Evolutionary conservation across 2,888 invertebrate species (phyloP), one percentile per base, ranked within the genome.

Genomic region (Hyposoter dolosus): DNA sequence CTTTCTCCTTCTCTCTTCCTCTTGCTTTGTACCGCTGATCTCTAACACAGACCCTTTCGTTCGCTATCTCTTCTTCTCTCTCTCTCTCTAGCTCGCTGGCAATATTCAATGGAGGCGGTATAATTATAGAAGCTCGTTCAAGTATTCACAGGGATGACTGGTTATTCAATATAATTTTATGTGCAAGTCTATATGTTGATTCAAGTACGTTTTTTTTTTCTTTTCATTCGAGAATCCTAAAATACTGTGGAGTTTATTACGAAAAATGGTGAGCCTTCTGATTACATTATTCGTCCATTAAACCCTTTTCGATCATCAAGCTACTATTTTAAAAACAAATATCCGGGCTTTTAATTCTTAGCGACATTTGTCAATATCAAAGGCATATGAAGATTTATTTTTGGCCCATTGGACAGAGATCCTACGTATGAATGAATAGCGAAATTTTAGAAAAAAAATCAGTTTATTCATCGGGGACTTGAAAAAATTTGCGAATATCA

Each of bases 61-160:
- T 47, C 17, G 75, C 40, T 40, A 10, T 40, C 40, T 53, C 53
- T 50, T 5, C 77, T 66, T 19, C 45, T 63, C 71, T 43, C 76
- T 74, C 56, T 68, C 45, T 63, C 47, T 17, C 56, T 85, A 40
- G 76, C 83, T 79, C 47, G 76, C 78, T 65, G 81, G 84, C 79
- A 82, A 82, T 83, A 87, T 85, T 88, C 88, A 88, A 87, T 89
- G 84, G 72, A 69, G 76, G 69, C 77, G 32, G 83, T 81, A 81
- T 81, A 86, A 86, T 86, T 83, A 81, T 81, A 69, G 74, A 85
- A 85, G 63, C 76, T 66, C 85, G 71, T 85, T 71, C 82, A 80
- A 83, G 75, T 79, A 82, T 76, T 71, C 53, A 79, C 53, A n/a
- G 74, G 65, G 35, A 75, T 78, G 78, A 79, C 79, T 66, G 82